Conservation (phyloP, 2,113 vertebrate species). For the Riparia riparia region DNA sequence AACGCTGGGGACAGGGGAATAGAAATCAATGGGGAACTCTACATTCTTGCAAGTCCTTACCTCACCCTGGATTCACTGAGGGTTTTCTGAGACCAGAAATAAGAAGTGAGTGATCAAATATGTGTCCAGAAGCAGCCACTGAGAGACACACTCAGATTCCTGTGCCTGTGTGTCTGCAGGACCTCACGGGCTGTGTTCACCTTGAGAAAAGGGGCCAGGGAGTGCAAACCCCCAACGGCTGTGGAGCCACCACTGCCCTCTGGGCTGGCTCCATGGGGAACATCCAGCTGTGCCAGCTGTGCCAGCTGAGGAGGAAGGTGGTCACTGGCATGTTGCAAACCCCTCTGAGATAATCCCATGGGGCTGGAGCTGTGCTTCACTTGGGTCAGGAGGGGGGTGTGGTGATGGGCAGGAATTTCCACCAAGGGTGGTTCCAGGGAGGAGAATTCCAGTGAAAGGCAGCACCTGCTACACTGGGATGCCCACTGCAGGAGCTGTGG, state of each 20-base stretch:
- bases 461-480: not conserved
- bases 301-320: not conserved
- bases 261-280: not conserved
- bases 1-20: not conserved
- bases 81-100: not conserved
- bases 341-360: fast-evolving
- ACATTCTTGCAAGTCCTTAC: not conserved
- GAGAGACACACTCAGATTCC: not conserved
- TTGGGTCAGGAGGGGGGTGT: not conserved
- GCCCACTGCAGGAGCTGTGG: not conserved
- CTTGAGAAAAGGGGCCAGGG: not conserved
- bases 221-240: fast-evolving
- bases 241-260: fast-evolving
- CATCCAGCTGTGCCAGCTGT: not conserved
- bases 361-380: fast-evolving
- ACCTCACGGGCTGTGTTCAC: fast-evolving
- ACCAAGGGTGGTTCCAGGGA: not conserved
- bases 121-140: not conserved
- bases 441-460: not conserved
- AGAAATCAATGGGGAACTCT: conserved; percentile 2
- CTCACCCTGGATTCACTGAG: not conserved
- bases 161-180: fast-evolving
- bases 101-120: not conserved
- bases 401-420: not conserved
- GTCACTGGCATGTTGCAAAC: not conserved